Conservation (phyloP, 2,888 invertebrate genomes). For the Stramonita haemastoma region DNA sequence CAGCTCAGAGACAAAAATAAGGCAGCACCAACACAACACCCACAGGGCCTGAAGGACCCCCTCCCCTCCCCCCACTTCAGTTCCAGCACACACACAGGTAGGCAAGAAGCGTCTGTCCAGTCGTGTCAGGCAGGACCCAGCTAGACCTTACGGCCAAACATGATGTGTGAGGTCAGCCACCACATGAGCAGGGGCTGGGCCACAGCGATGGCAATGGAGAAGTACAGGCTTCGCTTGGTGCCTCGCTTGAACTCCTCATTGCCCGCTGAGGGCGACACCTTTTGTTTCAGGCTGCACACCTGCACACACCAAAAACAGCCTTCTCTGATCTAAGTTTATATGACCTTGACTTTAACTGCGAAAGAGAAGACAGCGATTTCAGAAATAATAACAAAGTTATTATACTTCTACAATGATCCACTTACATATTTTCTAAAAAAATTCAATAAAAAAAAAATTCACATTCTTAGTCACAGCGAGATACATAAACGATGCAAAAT, state of each 20-base stretch:
- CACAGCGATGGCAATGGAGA: slow-evolving; percentile 91
- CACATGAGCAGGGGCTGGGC: slow-evolving; percentile 95
- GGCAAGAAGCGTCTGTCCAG: background rate
- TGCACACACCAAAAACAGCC: slow-evolving; percentile 73
- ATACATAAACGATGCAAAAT: no score
- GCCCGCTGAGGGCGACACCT: slow-evolving; percentile 79
- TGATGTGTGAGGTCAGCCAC: slow-evolving; percentile 87
- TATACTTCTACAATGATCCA: no score
- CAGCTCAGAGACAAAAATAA: no score
- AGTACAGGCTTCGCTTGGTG: slow-evolving; percentile 92
- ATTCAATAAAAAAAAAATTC: no score
- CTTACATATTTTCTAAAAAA: no score
- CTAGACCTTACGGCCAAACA: slow-evolving; percentile 72
- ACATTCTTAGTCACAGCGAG: no score
- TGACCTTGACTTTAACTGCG: background rate
- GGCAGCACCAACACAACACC: no score
- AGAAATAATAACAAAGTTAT: no score
- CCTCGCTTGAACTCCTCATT: slow-evolving; percentile 74
- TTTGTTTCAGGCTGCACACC: slow-evolving; percentile 91
- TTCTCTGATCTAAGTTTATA: background rate
- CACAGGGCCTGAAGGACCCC: no score
- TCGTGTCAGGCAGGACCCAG: background rate
- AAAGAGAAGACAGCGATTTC: no score
- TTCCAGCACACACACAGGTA: background rate
- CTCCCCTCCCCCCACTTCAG: background rate